Base-by-base conservation (phyloP, 2,797 vertebrate genomes). In the Argyrosomus regius region DNA sequence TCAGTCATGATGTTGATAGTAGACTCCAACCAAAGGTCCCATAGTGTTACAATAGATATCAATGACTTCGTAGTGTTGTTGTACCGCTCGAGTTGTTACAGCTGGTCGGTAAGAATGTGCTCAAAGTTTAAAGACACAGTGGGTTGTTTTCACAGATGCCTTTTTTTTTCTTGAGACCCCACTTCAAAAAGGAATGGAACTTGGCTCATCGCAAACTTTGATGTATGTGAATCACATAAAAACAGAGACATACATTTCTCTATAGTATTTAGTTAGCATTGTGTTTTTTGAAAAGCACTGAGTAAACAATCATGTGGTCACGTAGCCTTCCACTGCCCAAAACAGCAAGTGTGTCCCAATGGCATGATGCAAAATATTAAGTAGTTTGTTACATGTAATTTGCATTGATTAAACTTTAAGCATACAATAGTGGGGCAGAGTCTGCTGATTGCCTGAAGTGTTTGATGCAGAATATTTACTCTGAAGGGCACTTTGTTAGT, bases 81-180 rank as follows among this genome's bases (percentile, higher is more conserved):
- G 94, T 93, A 89, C 84, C 78, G 94, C 91, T 91, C 86, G 90
- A 93, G 96, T 97, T 97, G 95, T 96, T 96, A 96, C 97, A 98
- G 97, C 97, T 98, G 97, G 94, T 87, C 91, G 82, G 88, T 83
- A 90, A 96, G 97, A 97, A 96, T 96, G 95, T 93, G 94, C 93
- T 96, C 94, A 95, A 94, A 96, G 95, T 97, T 97, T 96, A 97
- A 96, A 97, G 95, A 94, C 94, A 96, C 96, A 96, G 91, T 94
- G 94, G 94, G 93, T 96, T 99, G 97, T 98, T 98, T 98, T 95
- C 88, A 97, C 97, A 98, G 97, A 97, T 98, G 97, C 95, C 87
- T 95, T 89, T 89, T 94, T 94, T 82, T 83, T 76, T 75, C 75
- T 89, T 75, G 62, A 83, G 94, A 94, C 91, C 93, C 78, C 88